Base-by-base conservation (phyloP, 2,888 invertebrate genomes). In the Ochropleura plecta region DNA sequence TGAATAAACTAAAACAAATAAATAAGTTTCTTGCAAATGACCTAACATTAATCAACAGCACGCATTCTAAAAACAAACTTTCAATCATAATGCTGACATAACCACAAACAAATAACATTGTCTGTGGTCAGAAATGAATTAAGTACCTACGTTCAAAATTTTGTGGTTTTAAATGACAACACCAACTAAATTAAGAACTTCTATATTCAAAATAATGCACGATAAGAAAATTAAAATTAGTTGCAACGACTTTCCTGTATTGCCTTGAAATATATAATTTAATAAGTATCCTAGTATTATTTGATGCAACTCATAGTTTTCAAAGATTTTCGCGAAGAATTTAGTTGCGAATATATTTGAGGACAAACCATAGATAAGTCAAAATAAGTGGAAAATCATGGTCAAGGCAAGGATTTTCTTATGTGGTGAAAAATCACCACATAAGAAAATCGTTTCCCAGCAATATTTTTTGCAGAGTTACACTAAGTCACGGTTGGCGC, bases 91-190 rank as follows among this genome's bases (percentile, higher is more conserved):
- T 5, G 40, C 62, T 49, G 55, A 76, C 49, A 51, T 20, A 51
- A 64, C 70, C 55, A 78, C 49, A 78, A 64, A 65, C 55, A 80
- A 63, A 63, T 40, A 12, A 55, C 48, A 57, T 55, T 71, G 63
- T 76, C 63, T 76, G 76, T 55, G 76, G 78, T 76, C 71, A 71
- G 51, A 78, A 78, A 51, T 57, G 6, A 51, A 42, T 63, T 64
- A n/a, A n/a, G n/a, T n/a, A n/a, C n/a, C n/a, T n/a, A 51, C 71
- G 30, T 78, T 63, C 14, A 14, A 42, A 73, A 51, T 5, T 4
- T 40, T 78, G 70, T 40, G 63, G 78, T 76, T 53, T 67, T 5
- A 0, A 49, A 65, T 66, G 20, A 46, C 44, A 66, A 44, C 30
- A 75, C 3, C 3, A 30, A 57, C 4, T n/a, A 14, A 69, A 40